A percentile compares a stretch with the other conserved stretches of the same genome.
Conservation (phyloP, 2,113 vertebrate genomes). For the Petromus typicus region DNA sequence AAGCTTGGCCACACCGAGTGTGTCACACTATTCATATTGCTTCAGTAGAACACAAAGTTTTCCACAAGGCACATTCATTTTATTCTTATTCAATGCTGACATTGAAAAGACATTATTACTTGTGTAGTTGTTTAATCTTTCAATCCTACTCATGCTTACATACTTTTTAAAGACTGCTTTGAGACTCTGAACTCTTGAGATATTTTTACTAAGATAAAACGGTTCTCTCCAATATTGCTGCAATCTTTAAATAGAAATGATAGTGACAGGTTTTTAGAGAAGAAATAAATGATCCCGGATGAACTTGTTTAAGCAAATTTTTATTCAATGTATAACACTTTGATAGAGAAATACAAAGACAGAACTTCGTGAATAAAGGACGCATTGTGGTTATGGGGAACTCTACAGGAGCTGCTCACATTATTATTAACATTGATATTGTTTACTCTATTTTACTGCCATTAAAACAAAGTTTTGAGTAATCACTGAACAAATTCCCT, state of each 20-base stretch:
- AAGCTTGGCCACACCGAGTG: conserved; percentile 61
- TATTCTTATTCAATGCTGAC: conserved; percentile 42
- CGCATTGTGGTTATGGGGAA: not conserved
- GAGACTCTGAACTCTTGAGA: not conserved
- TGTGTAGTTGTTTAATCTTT: not conserved
- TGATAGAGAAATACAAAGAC: not conserved
- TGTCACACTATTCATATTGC: conserved; percentile 39
- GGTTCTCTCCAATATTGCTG: not conserved
- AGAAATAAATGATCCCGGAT: not conserved
- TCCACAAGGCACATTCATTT: conserved; percentile 61
- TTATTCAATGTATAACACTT: not conserved
- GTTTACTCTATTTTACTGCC: not conserved
- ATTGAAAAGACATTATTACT: conserved; percentile 46
- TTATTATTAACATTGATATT: not conserved
- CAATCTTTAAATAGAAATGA: not conserved
- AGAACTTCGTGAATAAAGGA: not conserved
- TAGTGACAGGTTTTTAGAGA: not conserved
- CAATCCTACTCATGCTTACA: not conserved
- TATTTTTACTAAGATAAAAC: conserved; percentile 16
- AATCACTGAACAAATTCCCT: not conserved
- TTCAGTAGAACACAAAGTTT: conserved; percentile 66
- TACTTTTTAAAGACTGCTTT: not conserved
- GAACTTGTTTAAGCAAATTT: not conserved
- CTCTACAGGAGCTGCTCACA: not conserved
- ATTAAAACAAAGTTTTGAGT: not conserved